Base-by-base conservation (phyloP, 2,888 invertebrate genomes). In the Cephus spinipes region DNA sequence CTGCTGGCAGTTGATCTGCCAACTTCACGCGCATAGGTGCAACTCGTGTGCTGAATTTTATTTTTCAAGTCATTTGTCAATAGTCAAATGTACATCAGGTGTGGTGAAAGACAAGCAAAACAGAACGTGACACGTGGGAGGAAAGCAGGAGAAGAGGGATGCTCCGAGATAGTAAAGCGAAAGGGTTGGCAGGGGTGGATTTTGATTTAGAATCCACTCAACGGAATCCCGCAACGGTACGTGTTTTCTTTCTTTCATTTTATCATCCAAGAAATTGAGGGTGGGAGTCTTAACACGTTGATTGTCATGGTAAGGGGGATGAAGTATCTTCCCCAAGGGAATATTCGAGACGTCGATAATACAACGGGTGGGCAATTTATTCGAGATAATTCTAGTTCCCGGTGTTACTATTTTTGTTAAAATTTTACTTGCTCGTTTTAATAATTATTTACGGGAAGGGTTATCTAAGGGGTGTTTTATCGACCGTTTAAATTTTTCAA, bases 191-290 rank as follows among this genome's bases (percentile, higher is more conserved):
- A 23, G 55, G 55, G 55, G 9, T 55, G 55, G 55, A 55, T 55
- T 55, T 55, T 55, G 55, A 55, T 55, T 55, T 55, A 55, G 23
- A 55, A 55, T 55, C 55, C 55, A 55, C 88, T 83, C 34, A 84
- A 91, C 15, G 92, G 35, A 75, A 75, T 69, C 23, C 31, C 74
- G 68, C 77, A 74, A 69, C 55, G 73, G 77, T 77, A 69, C 74
- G 55, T 55, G 55, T 55, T 55, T 55, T 55, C 55, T 55, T 55
- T 55, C 23, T 55, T 55, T 55, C 55, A 55, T 55, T 55, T 9
- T 55, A 55, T 55, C 55, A 55, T 55, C 55, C 55, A 9, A 55
- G 55, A 55, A 23, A 55, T 55, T 55, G 9, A 55, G 55, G 55
- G 55, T 55, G 55, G 55, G 55, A 23, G 55, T 55, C 23, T 55